Conservation (phyloP, 1,140 invertebrate species). For the Telenomus remus region DNA sequence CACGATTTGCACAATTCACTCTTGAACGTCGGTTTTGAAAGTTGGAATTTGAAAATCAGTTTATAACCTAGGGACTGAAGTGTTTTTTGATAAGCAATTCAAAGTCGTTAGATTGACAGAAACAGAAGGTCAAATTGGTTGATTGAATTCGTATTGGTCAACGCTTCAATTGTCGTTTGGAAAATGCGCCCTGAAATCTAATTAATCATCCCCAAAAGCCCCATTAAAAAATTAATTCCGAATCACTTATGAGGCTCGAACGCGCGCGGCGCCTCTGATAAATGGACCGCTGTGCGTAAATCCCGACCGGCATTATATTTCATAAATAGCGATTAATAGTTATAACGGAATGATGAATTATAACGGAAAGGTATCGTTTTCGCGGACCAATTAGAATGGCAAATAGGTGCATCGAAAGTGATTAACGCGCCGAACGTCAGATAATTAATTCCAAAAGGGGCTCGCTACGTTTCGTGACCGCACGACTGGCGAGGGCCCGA, state of each 20-base stretch:
- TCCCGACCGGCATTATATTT: slow-evolving; percentile 41
- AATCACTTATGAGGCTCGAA: slow-evolving; percentile 30
- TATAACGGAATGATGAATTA: slow-evolving; percentile 50
- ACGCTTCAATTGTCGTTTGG: slow-evolving; percentile 9
- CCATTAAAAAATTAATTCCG: slow-evolving; percentile 43
- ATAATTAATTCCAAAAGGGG: slow-evolving; percentile 44
- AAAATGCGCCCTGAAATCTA: slow-evolving; percentile 7
- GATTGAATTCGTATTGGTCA: background rate
- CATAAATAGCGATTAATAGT: slow-evolving; percentile 54
- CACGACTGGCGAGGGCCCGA: slow-evolving; percentile 15
- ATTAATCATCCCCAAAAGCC: slow-evolving; percentile 40
- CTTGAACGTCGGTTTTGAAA: too few relatives aligned
- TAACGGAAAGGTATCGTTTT: slow-evolving; percentile 50
- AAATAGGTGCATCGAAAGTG: slow-evolving; percentile 50
- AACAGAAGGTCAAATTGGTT: background rate
- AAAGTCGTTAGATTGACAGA: too few relatives aligned
- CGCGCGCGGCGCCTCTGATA: slow-evolving; percentile 30
- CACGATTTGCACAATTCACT: too few relatives aligned
- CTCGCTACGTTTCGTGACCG: slow-evolving; percentile 25
- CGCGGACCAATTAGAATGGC: slow-evolving; percentile 48
- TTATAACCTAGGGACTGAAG: too few relatives aligned
- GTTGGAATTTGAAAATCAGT: too few relatives aligned
- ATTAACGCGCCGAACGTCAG: slow-evolving; percentile 40
- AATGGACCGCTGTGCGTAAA: slow-evolving; percentile 47
- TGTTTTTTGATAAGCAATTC: too few relatives aligned